A percentile compares a stretch with the other conserved stretches of the same genome.
These are phyloP conservation scores for Luperina nickerlii DNA, from an alignment of 2,888 invertebrate genomes.

Conservation along the genomic window DNA sequence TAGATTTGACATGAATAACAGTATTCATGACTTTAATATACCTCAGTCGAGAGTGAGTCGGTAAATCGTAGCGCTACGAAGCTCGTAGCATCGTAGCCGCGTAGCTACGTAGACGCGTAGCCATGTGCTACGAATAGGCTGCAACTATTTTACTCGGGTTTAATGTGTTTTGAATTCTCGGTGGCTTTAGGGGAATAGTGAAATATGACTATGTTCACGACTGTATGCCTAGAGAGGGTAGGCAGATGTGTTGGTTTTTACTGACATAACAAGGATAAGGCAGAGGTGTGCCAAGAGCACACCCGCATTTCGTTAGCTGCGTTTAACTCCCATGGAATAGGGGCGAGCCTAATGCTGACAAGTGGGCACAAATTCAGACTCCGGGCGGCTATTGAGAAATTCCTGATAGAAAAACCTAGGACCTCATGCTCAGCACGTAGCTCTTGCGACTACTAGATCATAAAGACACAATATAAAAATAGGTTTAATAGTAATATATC, in stretches of 20 bases:
- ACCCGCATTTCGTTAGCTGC: not conserved
- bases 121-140: slow-evolving; percentile 74
- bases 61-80: slow-evolving; percentile 62
- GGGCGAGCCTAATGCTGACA: not conserved
- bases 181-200: slow-evolving; percentile 41
- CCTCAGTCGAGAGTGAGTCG: slow-evolving; percentile 40
- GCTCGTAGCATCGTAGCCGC: slow-evolving; percentile 55
- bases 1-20: slow-evolving; percentile 59
- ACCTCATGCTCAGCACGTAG: no score
- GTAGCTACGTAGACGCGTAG: slow-evolving; percentile 70
- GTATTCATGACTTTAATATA: slow-evolving; percentile 64
- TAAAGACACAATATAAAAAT: no score
- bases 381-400: not conserved
- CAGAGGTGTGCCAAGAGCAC: no score
- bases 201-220: slow-evolving; percentile 22
- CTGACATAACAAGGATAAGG: no score
- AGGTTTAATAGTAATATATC: no score
- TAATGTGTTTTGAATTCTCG: slow-evolving; percentile 67
- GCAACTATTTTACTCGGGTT: slow-evolving; percentile 67
- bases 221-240: not conserved
- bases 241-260: not conserved
- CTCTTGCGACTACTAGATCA: not conserved
- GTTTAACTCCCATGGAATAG: not conserved
- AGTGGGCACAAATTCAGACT: not conserved
- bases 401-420: not conserved